These are phyloP conservation scores for Stictocephala bisonia DNA, from an alignment of 2,888 invertebrate genomes.

Conservation along the genomic window DNA sequence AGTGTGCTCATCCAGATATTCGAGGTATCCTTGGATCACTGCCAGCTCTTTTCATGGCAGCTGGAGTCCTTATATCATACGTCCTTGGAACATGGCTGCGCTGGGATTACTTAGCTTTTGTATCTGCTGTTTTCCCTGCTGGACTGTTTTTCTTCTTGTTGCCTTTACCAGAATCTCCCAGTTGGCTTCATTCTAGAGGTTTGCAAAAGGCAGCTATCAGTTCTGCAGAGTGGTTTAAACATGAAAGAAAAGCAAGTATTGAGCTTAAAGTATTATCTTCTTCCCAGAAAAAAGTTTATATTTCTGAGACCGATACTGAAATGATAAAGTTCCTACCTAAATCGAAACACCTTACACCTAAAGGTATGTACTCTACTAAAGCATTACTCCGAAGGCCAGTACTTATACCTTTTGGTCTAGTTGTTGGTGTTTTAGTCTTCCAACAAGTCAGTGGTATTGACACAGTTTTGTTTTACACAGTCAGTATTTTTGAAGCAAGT, in stretches of 20 bases:
- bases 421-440: conserved; percentile 68
- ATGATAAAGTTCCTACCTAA: conserved; percentile 11
- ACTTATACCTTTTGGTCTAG: conserved; percentile 67
- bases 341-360: conserved; percentile 23
- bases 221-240: conserved; percentile 69
- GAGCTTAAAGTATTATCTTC: too few relatives aligned
- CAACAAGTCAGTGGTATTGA: conserved; percentile 73
- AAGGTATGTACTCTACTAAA: conserved; percentile 51
- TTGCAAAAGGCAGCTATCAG: conserved; percentile 66
- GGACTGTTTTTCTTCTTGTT: conserved; percentile 67
- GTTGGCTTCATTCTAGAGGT: conserved; percentile 68
- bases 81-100: conserved; percentile 69
- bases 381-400: conserved; percentile 57
- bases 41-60: conserved; percentile 74
- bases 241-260: conserved; percentile 48
- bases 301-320: conserved; percentile 40
- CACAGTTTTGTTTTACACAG: conserved; percentile 71
- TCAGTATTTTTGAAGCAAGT: conserved; percentile 69
- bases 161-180: conserved; percentile 74
- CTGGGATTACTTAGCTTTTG: conserved; percentile 71
- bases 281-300: too few relatives aligned
- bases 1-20: conserved; percentile 73
- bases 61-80: conserved; percentile 73
- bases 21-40: conserved; percentile 74
- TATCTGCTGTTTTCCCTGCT: conserved; percentile 67